Evolutionary conservation across 2,797 vertebrate genomes (phyloP), one percentile per base, ranked within the genome.

Genomic region (Enteromius viviparus): DNA sequence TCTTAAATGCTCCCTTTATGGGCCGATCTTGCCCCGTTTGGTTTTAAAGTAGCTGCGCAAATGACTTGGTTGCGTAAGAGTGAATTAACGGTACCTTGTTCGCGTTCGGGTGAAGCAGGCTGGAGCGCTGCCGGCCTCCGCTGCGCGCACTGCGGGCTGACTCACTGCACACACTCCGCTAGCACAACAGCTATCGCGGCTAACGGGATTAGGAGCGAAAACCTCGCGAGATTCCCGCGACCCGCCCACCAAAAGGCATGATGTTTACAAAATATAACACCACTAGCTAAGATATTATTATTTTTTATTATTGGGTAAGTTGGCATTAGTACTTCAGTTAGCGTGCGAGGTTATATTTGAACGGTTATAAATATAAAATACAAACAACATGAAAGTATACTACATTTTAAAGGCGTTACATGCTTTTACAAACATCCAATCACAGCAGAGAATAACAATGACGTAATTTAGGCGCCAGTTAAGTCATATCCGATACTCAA

Each of bases 401-500:
- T 34, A 34, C 32, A 34, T 34, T 34, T 34, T 34, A 34, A 34
- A 34, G 32, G 32, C 37, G 37, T 37, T 37, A 37, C 37, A 7
- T 40, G 37, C 37, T 40, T 40, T 8, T 37, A 40, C 37, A 40
- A 40, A 21, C 23, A 32, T 65, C 87, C 85, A 88, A 88, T 88
- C 72, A 71, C 12, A 6, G 12, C 1, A 15, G 7, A 81, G 83
- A 83, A 60, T 3, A 2, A 1, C 1, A 12, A 11, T 65, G 37
- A 86, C 64, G 85, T 51, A 19, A 74, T 85, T 86, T 81, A 85
- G 78, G 85, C 87, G 85, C 80, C 78, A 76, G 51, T 60, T 45
- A 32, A 40, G 71, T 47, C 62, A 68, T 11, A 29, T 42, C 34
- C 5, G 80, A 60, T 6, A 21, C 14, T 11, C 70, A 6, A 69